Conservation (phyloP, 2,888 invertebrate genomes). For the Calameuta filiformis region DNA sequence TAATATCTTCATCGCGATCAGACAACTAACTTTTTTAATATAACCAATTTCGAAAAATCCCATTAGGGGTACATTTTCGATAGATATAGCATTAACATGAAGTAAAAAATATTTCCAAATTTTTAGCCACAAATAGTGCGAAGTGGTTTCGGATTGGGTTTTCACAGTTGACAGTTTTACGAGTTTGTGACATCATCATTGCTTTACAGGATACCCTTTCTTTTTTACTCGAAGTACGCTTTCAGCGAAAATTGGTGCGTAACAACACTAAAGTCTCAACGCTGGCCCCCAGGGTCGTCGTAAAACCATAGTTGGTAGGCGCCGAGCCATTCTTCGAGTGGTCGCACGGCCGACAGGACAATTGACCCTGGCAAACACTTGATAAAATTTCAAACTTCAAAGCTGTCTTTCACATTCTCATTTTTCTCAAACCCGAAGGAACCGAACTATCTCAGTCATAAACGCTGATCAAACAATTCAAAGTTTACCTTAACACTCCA, state of each 20-base stretch:
- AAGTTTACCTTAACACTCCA: slow-evolving; percentile 1
- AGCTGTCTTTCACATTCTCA: slow-evolving; percentile 1
- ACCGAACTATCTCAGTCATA: slow-evolving; percentile 1
- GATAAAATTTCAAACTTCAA: slow-evolving; percentile 9
- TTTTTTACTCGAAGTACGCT: not conserved
- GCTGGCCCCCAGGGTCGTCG: slow-evolving; percentile 3
- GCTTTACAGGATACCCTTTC: not conserved
- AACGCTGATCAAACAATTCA: not conserved
- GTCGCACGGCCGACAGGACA: not conserved
- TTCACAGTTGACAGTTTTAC: not conserved
- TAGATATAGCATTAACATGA: too few relatives aligned
- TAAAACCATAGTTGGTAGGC: slow-evolving; percentile 1
- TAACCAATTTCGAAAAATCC: too few relatives aligned
- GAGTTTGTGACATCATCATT: not conserved
- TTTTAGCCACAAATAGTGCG: not conserved
- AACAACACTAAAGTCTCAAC: not conserved
- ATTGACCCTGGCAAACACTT: not conserved
- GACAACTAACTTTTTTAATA: too few relatives aligned
- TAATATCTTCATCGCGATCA: too few relatives aligned
- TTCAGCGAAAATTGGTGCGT: slow-evolving; percentile 4
- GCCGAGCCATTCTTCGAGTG: not conserved
- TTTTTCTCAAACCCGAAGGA: not conserved
- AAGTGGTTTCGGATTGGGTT: not conserved
- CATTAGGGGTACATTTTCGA: too few relatives aligned
- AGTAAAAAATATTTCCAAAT: not conserved